These are phyloP conservation scores for Ptychochromis oligacanthus DNA, from an alignment of 2,113 vertebrate species.

Conservation along the genomic window DNA sequence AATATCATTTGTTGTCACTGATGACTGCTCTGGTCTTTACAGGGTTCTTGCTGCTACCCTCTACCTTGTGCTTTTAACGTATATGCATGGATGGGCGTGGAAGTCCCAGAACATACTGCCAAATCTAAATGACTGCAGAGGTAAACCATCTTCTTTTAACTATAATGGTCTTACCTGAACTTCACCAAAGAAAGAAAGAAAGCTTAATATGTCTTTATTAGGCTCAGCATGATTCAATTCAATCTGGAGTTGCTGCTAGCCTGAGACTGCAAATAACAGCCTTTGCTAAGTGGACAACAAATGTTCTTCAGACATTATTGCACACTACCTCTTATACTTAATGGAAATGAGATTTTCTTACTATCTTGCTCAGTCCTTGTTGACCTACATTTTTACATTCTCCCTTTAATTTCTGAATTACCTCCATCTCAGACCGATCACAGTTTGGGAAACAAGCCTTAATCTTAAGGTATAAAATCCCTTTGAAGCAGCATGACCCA, in stretches of 20 bases:
- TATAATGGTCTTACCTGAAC: background rate
- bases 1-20: background rate
- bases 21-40: background rate
- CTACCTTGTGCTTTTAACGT: background rate
- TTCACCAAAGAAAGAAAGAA: background rate
- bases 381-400: conserved; percentile 1
- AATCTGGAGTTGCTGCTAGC: background rate
- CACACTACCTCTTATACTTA: background rate
- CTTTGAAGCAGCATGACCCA: conserved; percentile 14
- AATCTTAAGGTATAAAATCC: background rate
- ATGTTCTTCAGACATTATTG: background rate
- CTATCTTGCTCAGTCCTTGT: background rate
- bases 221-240: background rate
- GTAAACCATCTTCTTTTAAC: background rate
- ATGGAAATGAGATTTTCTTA: background rate
- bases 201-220: background rate
- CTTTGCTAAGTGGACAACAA: background rate
- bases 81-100: background rate
- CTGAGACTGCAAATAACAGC: background rate
- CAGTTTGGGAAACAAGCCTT: background rate
- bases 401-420: background rate
- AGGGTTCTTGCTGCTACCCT: background rate
- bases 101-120: background rate
- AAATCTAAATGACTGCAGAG: background rate
- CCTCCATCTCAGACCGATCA: background rate